Evolutionary conservation across 2,888 invertebrate genomes (phyloP), one percentile per base, ranked within the genome.

Genomic region (Spodoptera picta): DNA sequence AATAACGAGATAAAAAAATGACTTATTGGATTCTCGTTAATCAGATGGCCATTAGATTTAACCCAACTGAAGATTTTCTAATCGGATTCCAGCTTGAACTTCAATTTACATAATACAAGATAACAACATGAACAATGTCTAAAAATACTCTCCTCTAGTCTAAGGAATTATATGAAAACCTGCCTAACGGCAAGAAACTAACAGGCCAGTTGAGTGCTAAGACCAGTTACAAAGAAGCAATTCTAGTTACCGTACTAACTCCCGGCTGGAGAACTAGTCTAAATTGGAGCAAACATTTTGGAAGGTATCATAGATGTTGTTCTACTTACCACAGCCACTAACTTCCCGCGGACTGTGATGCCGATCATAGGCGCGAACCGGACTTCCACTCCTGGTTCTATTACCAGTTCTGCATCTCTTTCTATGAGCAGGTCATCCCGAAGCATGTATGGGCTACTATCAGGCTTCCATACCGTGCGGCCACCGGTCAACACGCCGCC

Each of bases 321-420:
- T 50, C 31, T 63, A 95, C 96, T 97, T 95, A 99, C 99, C 96
- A 97, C 96, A 60, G 99, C 99, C 65, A 96, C 96, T 41, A 99
- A 95, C 75, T 97, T 96, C 79, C 99, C 99, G 83, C 97, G 96
- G 50, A 99, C 97, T 36, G 98, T 98, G 85, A 99, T 97, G 71
- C 99, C 99, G 81, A 98, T 96, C 94, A 98, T 98, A 3, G 99
- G 98, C 5, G 97, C 97, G 90, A 99, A 98, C 79, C 97, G 96
- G 59, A 99, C 94, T 83, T 97, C 97, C 0, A 98, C 98, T 31
- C 99, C 99, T 12, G 99, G 96, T 87, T 98, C 98, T 64, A 99
- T 96, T 59, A 97, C 95, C 81, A 99, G 93, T 83, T 97, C 97
- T 0, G 97, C 98, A 69, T 96, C 96, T 73, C 96, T 95, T 80